These are phyloP conservation scores for Myoxocephalus aenaeus DNA, from an alignment of 2,797 vertebrate genomes.

Conservation along the genomic window DNA sequence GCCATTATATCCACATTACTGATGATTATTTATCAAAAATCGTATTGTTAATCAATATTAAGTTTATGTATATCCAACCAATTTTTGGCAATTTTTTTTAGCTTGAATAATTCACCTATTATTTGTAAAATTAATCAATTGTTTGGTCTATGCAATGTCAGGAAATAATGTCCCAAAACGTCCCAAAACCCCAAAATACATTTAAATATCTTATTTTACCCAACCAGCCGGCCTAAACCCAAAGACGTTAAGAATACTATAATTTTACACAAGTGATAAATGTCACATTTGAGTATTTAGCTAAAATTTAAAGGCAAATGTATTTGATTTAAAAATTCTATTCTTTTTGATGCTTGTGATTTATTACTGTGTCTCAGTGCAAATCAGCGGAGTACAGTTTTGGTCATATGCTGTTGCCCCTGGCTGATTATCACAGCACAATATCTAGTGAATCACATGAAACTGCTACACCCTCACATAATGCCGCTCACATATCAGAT, in stretches of 20 bases:
- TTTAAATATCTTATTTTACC: background rate
- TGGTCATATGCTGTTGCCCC: conserved; percentile 11
- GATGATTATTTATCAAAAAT: background rate
- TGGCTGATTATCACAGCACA: conserved; percentile 28
- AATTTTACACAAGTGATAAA: background rate
- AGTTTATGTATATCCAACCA: conserved; percentile 20
- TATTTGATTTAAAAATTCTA: conserved; percentile 19
- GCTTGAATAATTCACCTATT: background rate
- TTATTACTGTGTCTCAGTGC: conserved; percentile 18
- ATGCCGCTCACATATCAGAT: conserved; percentile 12
- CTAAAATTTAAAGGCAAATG: conserved; percentile 5
- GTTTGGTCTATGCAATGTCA: background rate
- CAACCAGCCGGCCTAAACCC: background rate
- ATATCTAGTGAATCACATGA: conserved; percentile 42
- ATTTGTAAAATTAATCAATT: background rate
- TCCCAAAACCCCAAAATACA: background rate
- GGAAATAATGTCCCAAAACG: background rate
- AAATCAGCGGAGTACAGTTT: conserved; percentile 13
- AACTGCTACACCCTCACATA: conserved; percentile 9
- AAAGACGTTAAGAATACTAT: background rate
- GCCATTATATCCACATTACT: background rate
- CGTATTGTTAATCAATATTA: background rate
- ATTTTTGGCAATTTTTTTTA: too few relatives aligned
- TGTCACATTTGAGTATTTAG: background rate
- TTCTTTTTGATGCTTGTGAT: conserved; percentile 17